These are phyloP conservation scores for Lysandra coridon DNA, from an alignment of 2,888 invertebrate species.

Conservation along the genomic window DNA sequence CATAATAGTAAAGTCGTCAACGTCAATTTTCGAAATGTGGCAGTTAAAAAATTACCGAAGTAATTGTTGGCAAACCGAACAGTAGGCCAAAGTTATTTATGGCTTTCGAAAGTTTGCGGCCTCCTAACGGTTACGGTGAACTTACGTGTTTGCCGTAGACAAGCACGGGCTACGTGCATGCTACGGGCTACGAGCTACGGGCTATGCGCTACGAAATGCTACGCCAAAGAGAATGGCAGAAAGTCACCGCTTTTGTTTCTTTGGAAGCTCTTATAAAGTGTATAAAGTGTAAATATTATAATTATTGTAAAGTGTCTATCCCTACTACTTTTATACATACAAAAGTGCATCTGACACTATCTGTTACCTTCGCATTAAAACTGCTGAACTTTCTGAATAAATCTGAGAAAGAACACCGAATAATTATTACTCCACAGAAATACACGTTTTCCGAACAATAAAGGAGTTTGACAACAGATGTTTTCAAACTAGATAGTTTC, in stretches of 20 bases:
- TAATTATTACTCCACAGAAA: no score
- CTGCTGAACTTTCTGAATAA: not conserved
- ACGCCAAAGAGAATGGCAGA: not conserved
- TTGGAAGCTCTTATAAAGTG: not conserved
- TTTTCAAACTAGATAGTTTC: no score
- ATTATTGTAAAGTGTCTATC: not conserved
- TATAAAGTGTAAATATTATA: not conserved
- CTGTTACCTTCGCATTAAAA: not conserved
- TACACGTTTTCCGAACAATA: no score
- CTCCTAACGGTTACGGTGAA: slow-evolving; percentile 9
- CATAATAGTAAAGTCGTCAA: not conserved
- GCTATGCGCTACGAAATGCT: not conserved
- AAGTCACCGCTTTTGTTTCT: not conserved
- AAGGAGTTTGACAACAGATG: no score
- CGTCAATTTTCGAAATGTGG: not conserved
- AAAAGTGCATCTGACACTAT: not conserved
- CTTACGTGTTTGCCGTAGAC: slow-evolving; percentile 19
- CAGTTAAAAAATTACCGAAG: not conserved
- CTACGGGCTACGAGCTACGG: slow-evolving; percentile 19
- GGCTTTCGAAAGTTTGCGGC: slow-evolving; percentile 18
- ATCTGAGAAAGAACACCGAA: no score
- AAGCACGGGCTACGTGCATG: slow-evolving; percentile 16
- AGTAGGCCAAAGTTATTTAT: slow-evolving; percentile 17
- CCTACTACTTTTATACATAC: not conserved
- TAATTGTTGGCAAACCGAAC: slow-evolving; percentile 2